These are phyloP conservation scores for Xestia c-nigrum DNA, from an alignment of 2,888 invertebrate genomes.

Conservation along the genomic window DNA sequence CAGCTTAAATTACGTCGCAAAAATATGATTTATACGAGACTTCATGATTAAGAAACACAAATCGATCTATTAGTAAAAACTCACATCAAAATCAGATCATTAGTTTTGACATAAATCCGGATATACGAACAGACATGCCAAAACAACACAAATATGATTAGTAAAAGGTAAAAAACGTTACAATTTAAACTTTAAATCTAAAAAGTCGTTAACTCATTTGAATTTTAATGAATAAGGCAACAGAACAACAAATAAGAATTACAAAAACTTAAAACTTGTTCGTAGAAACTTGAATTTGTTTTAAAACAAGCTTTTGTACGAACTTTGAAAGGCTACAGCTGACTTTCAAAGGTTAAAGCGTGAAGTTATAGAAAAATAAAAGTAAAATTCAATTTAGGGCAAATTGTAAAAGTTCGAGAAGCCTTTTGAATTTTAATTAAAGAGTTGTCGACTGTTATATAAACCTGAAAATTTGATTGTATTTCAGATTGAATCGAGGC, in stretches of 20 bases:
- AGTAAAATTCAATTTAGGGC: not conserved
- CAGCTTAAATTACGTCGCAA: not conserved
- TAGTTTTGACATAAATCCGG: conserved; percentile 31
- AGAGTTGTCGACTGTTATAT: not conserved
- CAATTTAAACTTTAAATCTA: conserved; percentile 61
- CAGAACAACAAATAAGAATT: conserved; percentile 31
- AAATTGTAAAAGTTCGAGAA: not conserved
- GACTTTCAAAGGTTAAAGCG: conserved; percentile 16
- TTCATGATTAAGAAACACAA: not conserved
- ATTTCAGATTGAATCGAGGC: not conserved
- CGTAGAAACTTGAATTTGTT: conserved; percentile 22
- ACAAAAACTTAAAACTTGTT: conserved; percentile 25
- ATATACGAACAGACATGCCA: conserved; percentile 50
- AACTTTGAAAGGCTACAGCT: conserved; percentile 20
- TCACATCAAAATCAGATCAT: conserved; percentile 35
- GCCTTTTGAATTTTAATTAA: not conserved
- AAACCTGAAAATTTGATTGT: not conserved
- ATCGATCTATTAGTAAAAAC: conserved; percentile 27
- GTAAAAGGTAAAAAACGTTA: conserved; percentile 38
- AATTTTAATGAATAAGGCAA: conserved; percentile 54
- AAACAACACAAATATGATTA: conserved; percentile 57
- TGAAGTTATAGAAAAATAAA: not conserved
- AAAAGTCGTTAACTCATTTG: conserved; percentile 57
- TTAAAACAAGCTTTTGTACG: conserved; percentile 28
- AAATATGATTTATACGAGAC: not conserved